phyloP scores from a whole-genome alignment of 1,140 invertebrate species.

The Marisa cornuarietis region DNA sequence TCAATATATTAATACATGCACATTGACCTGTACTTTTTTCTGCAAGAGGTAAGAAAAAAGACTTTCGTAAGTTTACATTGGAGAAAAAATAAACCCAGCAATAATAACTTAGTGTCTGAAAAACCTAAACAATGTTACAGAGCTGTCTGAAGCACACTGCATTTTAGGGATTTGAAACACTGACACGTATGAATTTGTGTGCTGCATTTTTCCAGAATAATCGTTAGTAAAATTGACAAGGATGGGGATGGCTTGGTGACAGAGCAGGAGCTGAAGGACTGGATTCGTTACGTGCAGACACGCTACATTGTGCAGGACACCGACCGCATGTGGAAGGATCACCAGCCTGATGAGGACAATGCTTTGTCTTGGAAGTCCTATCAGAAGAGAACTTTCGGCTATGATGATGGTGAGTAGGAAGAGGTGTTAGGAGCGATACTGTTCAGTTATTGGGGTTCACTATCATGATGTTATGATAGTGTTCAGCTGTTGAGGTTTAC shows the following conservation, averaged over 20 bases:
- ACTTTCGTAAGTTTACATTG: too few relatives aligned
- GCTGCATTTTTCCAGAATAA: slow-evolving; percentile 73
- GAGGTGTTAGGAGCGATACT: not conserved
- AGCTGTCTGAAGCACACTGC: too few relatives aligned
- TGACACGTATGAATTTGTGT: not conserved
- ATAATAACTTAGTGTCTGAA: too few relatives aligned
- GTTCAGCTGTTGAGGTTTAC: too few relatives aligned
- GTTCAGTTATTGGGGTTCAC: too few relatives aligned
- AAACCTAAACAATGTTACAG: too few relatives aligned
- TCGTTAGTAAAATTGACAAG: slow-evolving; percentile 93
- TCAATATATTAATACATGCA: too few relatives aligned
- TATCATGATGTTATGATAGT: too few relatives aligned
- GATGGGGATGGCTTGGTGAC: slow-evolving; percentile 88
- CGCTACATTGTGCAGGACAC: slow-evolving; percentile 92
- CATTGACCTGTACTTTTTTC: too few relatives aligned
- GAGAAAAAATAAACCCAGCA: too few relatives aligned
- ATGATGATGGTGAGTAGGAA: slow-evolving; percentile 75
- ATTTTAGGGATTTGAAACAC: too few relatives aligned
- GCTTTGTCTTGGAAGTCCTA: slow-evolving; percentile 87
- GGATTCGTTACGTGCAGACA: slow-evolving; percentile 94
- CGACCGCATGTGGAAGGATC: slow-evolving; percentile 89
- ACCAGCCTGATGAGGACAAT: slow-evolving; percentile 80
- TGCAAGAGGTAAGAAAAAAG: too few relatives aligned
- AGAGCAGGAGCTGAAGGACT: slow-evolving; percentile 90
- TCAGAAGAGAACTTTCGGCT: slow-evolving; percentile 83